phyloP scores from a whole-genome alignment of 2,113 vertebrate species.

The Mola mola region DNA sequence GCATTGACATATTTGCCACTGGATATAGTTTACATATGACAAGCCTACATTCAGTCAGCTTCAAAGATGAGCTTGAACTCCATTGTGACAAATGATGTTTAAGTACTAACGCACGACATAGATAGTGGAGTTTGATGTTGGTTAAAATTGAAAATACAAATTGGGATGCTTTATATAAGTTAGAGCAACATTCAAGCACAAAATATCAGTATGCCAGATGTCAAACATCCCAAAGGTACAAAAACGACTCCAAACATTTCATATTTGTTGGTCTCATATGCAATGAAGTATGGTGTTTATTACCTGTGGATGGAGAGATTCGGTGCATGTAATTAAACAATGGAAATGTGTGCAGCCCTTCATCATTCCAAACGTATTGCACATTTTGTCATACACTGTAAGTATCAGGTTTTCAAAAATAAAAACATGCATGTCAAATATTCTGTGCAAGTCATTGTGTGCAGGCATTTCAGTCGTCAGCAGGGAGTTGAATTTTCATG shows the following conservation, averaged over 20 bases:
- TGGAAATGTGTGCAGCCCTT: neutral
- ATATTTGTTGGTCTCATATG: neutral
- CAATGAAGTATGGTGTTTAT: neutral
- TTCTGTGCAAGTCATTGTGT: too few relatives aligned
- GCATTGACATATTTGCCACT: slow-evolving; percentile 24
- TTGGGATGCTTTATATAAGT: neutral
- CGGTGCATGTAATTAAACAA: neutral
- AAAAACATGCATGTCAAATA: neutral
- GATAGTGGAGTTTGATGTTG: slow-evolving; percentile 16
- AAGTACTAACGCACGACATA: neutral
- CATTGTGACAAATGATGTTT: slow-evolving; percentile 11
- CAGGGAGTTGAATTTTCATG: neutral
- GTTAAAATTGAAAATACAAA: neutral
- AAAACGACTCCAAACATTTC: too few relatives aligned
- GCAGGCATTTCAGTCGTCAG: too few relatives aligned
- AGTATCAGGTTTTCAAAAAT: too few relatives aligned
- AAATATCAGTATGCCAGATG: too few relatives aligned
- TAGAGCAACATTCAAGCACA: neutral
- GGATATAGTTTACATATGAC: slow-evolving; percentile 27
- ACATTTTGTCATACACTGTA: too few relatives aligned
- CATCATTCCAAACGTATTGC: neutral
- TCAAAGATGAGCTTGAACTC: slow-evolving; percentile 14
- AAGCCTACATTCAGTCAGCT: slow-evolving; percentile 12
- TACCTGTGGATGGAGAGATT: neutral
- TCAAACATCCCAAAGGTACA: too few relatives aligned